phyloP scores from a whole-genome alignment of 2,797 vertebrate species.

The Arrhamphus sclerolepis region DNA sequence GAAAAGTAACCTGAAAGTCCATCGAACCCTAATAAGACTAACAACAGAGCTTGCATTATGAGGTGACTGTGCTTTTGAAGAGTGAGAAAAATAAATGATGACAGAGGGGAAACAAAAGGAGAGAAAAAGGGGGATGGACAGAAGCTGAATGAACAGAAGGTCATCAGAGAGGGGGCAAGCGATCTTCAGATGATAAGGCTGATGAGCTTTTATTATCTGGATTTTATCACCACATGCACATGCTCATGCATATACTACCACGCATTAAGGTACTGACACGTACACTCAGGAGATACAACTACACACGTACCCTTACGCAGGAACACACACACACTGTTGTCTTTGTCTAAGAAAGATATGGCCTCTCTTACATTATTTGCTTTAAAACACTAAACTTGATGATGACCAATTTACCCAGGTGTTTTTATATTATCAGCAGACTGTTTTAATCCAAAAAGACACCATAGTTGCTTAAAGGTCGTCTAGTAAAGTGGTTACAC shows the following conservation, averaged over 20 bases:
- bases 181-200: conserved; percentile 67
- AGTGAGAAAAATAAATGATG: conserved; percentile 12
- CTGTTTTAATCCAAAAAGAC: too few relatives aligned
- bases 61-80: conserved; percentile 8
- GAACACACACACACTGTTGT: background rate
- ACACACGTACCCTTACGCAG: background rate
- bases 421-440: too few relatives aligned
- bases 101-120: conserved; percentile 9
- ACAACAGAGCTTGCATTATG: background rate
- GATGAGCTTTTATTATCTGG: conserved; percentile 74
- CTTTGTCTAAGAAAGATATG: too few relatives aligned
- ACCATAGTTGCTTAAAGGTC: background rate
- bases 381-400: too few relatives aligned
- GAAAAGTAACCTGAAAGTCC: too few relatives aligned
- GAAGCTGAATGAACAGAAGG: conserved; percentile 56
- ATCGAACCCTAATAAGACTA: too few relatives aligned
- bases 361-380: too few relatives aligned
- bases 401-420: too few relatives aligned
- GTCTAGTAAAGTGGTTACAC: too few relatives aligned
- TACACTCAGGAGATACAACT: conserved; percentile 4
- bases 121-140: conserved; percentile 16
- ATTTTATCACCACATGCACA: conserved; percentile 48
- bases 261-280: conserved; percentile 11
- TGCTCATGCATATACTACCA: conserved; percentile 1
- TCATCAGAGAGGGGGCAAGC: conserved; percentile 49